These are phyloP conservation scores for Drosophila grimshawi DNA, from an alignment of 1,140 invertebrate genomes.

Conservation along the genomic window DNA sequence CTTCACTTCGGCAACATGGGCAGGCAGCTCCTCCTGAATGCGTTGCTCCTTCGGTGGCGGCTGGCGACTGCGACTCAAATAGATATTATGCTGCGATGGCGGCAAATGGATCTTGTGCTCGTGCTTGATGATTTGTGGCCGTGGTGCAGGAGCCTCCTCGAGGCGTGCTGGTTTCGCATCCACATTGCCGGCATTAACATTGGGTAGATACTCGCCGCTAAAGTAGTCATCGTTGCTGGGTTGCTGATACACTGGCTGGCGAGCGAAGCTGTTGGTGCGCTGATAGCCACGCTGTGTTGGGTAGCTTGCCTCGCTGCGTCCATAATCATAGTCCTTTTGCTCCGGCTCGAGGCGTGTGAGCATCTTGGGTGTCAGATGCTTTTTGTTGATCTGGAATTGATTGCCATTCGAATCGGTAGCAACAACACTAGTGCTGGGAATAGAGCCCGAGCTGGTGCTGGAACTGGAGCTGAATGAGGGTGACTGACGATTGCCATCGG, in stretches of 20 bases:
- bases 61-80: slow-evolving; percentile 58
- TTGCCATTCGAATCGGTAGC: slow-evolving; percentile 66
- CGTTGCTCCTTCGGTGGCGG: slow-evolving; percentile 49
- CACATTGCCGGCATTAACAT: slow-evolving; percentile 60
- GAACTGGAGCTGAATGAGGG: slow-evolving; percentile 3
- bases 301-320: slow-evolving; percentile 50
- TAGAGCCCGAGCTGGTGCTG: slow-evolving; percentile 8
- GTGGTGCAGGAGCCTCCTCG: slow-evolving; percentile 45
- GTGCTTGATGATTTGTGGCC: slow-evolving; percentile 75
- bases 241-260: slow-evolving; percentile 48
- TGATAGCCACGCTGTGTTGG: slow-evolving; percentile 51
- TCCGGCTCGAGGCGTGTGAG: slow-evolving; percentile 57
- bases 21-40: slow-evolving; percentile 54
- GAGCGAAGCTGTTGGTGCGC: slow-evolving; percentile 51
- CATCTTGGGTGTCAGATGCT: slow-evolving; percentile 61
- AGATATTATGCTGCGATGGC: slow-evolving; percentile 79
- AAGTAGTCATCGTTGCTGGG: slow-evolving; percentile 70
- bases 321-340: slow-evolving; percentile 49
- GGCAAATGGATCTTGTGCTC: slow-evolving; percentile 80
- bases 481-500: slow-evolving; percentile 37
- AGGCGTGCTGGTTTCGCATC: slow-evolving; percentile 73
- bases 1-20: slow-evolving; percentile 68
- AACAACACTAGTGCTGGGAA: slow-evolving; percentile 34
- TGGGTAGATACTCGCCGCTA: slow-evolving; percentile 65
- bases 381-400: slow-evolving; percentile 61